These are phyloP conservation scores for honey bee (Apis mellifera) DNA, from an alignment of 1,140 invertebrate species.

Conservation along the genomic window DNA sequence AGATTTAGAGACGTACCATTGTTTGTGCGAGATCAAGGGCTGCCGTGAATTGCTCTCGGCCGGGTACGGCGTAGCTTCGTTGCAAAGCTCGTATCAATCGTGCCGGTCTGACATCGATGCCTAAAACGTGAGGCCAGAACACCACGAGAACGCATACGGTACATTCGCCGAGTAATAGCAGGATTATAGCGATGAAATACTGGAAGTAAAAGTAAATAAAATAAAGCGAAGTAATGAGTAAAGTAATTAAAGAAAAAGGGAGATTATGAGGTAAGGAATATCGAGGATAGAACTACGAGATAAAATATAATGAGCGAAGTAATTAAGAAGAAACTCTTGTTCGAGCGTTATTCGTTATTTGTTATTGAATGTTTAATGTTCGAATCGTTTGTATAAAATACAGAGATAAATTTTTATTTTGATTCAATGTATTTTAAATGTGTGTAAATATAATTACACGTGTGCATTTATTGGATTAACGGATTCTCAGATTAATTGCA, in stretches of 20 bases:
- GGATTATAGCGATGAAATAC: constrained; percentile 88
- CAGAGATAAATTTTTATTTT: neutral
- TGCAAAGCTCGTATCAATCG: constrained; percentile 87
- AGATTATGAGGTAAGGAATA: too few relatives aligned
- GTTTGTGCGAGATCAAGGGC: constrained; percentile 90
- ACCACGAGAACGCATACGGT: constrained; percentile 87
- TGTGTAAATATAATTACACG: neutral
- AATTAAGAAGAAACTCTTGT: neutral
- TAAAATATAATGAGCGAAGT: neutral
- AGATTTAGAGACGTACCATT: constrained; percentile 76
- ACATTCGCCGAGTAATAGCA: constrained; percentile 87
- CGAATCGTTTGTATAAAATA: neutral
- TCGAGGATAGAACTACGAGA: neutral
- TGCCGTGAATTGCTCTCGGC: constrained; percentile 88
- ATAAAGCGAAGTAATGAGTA: too few relatives aligned
- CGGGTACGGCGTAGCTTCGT: constrained; percentile 88
- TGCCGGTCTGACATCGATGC: constrained; percentile 85
- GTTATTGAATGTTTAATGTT: constrained; percentile 3
- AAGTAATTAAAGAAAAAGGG: too few relatives aligned
- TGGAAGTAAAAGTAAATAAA: constrained; percentile 71
- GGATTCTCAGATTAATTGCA: neutral
- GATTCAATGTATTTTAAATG: neutral
- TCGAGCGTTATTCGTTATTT: neutral
- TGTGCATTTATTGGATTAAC: neutral
- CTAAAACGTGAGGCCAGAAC: constrained; percentile 90